These are phyloP conservation scores for Nephrotoma guestfalica DNA, from an alignment of 2,888 invertebrate genomes.

Conservation along the genomic window DNA sequence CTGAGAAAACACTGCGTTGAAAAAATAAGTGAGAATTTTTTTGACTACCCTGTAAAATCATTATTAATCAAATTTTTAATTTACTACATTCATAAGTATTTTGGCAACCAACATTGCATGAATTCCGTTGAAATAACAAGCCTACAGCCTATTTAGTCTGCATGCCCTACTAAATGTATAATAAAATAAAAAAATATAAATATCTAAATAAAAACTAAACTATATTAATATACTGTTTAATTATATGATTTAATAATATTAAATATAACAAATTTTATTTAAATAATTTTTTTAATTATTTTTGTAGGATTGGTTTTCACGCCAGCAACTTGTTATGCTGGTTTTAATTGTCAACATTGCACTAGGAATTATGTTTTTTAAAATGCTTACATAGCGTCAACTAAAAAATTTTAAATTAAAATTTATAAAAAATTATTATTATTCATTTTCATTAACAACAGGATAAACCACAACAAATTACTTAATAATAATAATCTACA, in stretches of 20 bases:
- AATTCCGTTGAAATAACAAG: not conserved
- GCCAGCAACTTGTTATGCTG: slow-evolving; percentile 86
- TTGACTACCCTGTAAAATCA: too few relatives aligned
- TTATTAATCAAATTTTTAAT: too few relatives aligned
- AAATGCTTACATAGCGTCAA: slow-evolving; percentile 80
- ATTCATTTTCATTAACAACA: slow-evolving; percentile 13
- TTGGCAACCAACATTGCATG: not conserved
- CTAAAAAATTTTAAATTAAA: slow-evolving; percentile 13
- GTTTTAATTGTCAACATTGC: slow-evolving; percentile 89
- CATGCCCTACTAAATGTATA: not conserved
- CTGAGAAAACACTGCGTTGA: too few relatives aligned
- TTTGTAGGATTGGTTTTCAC: slow-evolving; percentile 83
- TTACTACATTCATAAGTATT: not conserved
- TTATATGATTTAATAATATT: not conserved
- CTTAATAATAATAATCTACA: not conserved
- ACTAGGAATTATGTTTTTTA: slow-evolving; percentile 90
- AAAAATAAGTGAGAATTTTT: too few relatives aligned
- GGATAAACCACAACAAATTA: slow-evolving; percentile 9
- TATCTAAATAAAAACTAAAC: not conserved
- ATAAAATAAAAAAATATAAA: not conserved
- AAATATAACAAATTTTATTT: not conserved
- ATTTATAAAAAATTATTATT: slow-evolving; percentile 12
- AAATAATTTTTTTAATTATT: slow-evolving; percentile 10
- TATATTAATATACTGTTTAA: not conserved
- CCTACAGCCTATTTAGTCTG: not conserved